Evolutionary conservation across 2,113 vertebrate genomes (phyloP).

Genomic region (Pogona vitticeps): DNA sequence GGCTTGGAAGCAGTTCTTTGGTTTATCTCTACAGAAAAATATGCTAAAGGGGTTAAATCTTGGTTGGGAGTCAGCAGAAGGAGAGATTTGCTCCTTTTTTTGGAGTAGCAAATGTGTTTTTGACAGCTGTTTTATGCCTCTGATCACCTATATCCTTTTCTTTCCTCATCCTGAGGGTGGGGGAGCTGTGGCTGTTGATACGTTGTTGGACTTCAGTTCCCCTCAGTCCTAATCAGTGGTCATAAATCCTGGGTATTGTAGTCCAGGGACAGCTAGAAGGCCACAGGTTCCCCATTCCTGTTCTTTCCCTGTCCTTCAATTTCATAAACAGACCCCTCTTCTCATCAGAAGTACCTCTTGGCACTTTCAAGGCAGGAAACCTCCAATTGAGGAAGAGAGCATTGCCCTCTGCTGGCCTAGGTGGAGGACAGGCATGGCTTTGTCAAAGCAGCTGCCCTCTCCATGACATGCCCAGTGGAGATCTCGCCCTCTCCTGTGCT

Average conservation of each 20-base stretch:
- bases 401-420: not conserved
- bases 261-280: not conserved
- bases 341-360: not conserved
- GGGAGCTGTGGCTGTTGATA: not conserved
- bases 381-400: not conserved
- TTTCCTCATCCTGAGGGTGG: not conserved
- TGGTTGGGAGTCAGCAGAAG: too few relatives aligned
- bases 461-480: not conserved
- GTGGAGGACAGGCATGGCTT: not conserved
- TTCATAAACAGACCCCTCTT: not conserved
- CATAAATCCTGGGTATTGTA: not conserved
- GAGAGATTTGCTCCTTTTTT: not conserved
- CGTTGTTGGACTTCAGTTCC: not conserved
- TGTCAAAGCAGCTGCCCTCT: not conserved
- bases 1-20: not conserved
- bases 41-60: not conserved
- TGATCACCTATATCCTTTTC: not conserved
- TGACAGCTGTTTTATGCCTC: not conserved
- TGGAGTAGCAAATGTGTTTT: not conserved
- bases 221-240: not conserved
- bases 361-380: not conserved
- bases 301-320: not conserved
- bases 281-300: not conserved
- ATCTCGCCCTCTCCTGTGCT: not conserved
- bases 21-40: not conserved